phyloP scores from a whole-genome alignment of 2,113 vertebrate species.

The Malurus cyaneus region DNA sequence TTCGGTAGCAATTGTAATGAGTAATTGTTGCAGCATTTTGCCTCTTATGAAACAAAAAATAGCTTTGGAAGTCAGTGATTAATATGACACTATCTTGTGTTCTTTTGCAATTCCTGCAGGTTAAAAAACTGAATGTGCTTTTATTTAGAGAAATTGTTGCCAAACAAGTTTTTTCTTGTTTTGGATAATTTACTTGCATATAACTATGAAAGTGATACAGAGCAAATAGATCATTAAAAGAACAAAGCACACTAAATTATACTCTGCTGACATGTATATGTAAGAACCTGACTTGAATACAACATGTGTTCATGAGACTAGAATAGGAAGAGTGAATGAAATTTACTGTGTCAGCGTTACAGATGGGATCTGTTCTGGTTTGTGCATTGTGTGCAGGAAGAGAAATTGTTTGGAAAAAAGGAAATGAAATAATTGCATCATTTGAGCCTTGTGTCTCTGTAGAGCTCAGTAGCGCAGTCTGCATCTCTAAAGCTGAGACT shows the following conservation, averaged over 20 bases:
- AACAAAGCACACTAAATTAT: not conserved
- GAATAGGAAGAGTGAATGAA: not conserved
- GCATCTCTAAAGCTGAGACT: not conserved
- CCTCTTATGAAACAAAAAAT: not conserved
- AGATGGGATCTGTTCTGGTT: not conserved
- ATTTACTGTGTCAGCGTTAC: not conserved
- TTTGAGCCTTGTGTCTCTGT: rapidly evolving
- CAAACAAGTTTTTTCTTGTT: not conserved
- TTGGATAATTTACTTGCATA: not conserved
- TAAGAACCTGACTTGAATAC: not conserved
- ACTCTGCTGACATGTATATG: not conserved
- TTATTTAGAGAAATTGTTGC: not conserved
- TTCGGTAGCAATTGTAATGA: not conserved
- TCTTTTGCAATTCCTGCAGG: not conserved
- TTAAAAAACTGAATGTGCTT: not conserved
- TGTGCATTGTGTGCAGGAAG: not conserved
- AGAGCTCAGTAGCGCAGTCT: not conserved
- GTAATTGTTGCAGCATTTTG: not conserved
- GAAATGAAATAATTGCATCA: not conserved
- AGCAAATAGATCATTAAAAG: not conserved
- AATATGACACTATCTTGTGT: not conserved
- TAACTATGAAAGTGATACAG: not conserved
- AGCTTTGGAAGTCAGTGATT: not conserved
- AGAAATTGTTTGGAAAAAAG: not conserved
- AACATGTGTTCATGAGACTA: rapidly evolving